Evolutionary conservation across 1,140 invertebrate genomes (phyloP).

Genomic region (Drosophila eugracilis): DNA sequence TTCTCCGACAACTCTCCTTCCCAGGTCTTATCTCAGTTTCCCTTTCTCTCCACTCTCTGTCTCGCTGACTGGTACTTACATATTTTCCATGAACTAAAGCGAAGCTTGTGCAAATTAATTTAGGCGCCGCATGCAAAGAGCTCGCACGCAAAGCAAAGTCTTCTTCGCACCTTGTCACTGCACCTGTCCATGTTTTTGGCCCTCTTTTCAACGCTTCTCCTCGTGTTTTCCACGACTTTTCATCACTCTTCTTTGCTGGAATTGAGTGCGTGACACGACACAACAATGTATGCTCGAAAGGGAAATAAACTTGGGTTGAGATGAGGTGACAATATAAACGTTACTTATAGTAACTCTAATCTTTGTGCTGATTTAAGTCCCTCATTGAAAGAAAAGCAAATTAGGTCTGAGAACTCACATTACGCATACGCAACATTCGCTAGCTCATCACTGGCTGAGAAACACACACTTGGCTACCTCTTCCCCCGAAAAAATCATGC

Average conservation of each 20-base stretch:
- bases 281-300: constrained; percentile 7
- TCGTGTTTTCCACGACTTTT: not conserved
- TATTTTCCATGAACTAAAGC: constrained; percentile 44
- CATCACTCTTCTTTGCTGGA: not conserved
- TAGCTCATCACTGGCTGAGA: not conserved
- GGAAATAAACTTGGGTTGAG: constrained; percentile 1
- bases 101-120: constrained; percentile 70
- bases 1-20: not conserved
- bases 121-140: constrained; percentile 71
- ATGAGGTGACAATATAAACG: constrained; percentile 16
- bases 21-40: not conserved
- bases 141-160: constrained; percentile 52
- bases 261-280: constrained; percentile 26
- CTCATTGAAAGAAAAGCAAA: not conserved
- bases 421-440: constrained; percentile 9
- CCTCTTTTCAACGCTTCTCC: not conserved
- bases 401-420: too few relatives aligned
- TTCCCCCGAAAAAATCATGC: not conserved
- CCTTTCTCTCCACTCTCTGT: not conserved
- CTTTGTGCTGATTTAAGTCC: not conserved
- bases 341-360: not conserved
- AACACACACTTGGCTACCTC: not conserved
- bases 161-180: constrained; percentile 49
- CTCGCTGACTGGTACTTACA: constrained; percentile 25
- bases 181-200: constrained; percentile 13